Evolutionary conservation across 2,797 vertebrate species (phyloP), one percentile per base, ranked within the genome.

Genomic region (Thaleichthys pacificus): DNA sequence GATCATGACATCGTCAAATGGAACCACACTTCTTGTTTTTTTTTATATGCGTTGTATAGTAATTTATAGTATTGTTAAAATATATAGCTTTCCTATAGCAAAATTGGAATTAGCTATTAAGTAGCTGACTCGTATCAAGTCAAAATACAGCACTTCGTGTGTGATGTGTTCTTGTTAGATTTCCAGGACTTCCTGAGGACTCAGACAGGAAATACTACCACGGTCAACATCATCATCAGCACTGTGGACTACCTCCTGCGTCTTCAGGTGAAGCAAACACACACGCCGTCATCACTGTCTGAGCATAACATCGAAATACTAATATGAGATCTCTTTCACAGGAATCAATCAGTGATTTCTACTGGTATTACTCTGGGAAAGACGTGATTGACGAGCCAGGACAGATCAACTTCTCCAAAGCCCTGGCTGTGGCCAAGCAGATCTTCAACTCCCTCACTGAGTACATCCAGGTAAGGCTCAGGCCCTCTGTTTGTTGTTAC

Each of bases 271-370:
- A 80, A 26, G 24, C 54, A 63, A 6, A 63, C 22, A 63, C 22
- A 66, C 17, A 24, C 21, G 65, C 15, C 15, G n/a, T 56, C 19
- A n/a, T 56, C 21, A 56, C 17, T 1, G 51, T 56, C 15, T 56
- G 51, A 17, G 51, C 57, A 56, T 4, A 19, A 56, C 0, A 56
- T 7, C 4, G 0, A 11, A 51, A 8, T 30, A n/a, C n/a, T 54
- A 5, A 68, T 61, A 8, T 42, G 5, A n/a, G 68, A 0, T 19
- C 47, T 26, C 22, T 68, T 47, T 80, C 61, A 12, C 14, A 99
- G 97, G 97, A 98, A 90, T 99, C 97, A 3, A 99, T 99, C 88
- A 99, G 97, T 88, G 97, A 99, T 89, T 99, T 99, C 89, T 98
- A 99, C 86, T 99, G 97, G 97, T 99, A 98, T 88, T 99, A 98